These are phyloP conservation scores for Ophion ventricosus DNA, from an alignment of 2,888 invertebrate genomes.

Conservation along the genomic window DNA sequence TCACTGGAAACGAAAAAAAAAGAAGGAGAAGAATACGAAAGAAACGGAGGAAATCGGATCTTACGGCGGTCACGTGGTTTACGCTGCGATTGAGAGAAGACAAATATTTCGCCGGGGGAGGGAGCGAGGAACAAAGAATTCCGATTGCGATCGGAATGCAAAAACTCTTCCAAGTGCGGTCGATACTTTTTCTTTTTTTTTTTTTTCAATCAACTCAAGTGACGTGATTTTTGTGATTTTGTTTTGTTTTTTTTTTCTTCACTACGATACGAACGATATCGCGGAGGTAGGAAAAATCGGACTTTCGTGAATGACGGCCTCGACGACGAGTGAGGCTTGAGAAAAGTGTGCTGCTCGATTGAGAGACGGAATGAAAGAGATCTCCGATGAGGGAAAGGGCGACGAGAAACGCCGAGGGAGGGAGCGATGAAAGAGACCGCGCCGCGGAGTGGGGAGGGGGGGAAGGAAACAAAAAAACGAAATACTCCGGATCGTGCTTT, in stretches of 20 bases:
- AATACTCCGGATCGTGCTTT: not conserved
- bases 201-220: not conserved
- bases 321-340: not conserved
- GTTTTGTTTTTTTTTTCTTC: not conserved
- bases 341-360: not conserved
- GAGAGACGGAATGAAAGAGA: conserved; percentile 8
- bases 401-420: conserved; percentile 11
- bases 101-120: too few species aligned
- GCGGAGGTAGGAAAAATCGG: not conserved
- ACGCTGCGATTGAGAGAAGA: not conserved
- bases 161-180: not conserved
- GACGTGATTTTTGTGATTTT: not conserved
- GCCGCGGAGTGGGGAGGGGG: not conserved
- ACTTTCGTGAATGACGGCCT: not conserved
- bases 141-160: not conserved
- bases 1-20: not conserved
- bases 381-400: not conserved
- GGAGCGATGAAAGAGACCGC: not conserved
- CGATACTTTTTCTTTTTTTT: not conserved
- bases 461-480: not conserved
- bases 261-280: not conserved
- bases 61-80: not conserved
- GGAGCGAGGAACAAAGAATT: not conserved
- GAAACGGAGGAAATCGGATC: not conserved
- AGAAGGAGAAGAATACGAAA: not conserved